These are phyloP conservation scores for Thamnophis sirtalis DNA, from an alignment of 2,113 vertebrate genomes.

Conservation along the genomic window DNA sequence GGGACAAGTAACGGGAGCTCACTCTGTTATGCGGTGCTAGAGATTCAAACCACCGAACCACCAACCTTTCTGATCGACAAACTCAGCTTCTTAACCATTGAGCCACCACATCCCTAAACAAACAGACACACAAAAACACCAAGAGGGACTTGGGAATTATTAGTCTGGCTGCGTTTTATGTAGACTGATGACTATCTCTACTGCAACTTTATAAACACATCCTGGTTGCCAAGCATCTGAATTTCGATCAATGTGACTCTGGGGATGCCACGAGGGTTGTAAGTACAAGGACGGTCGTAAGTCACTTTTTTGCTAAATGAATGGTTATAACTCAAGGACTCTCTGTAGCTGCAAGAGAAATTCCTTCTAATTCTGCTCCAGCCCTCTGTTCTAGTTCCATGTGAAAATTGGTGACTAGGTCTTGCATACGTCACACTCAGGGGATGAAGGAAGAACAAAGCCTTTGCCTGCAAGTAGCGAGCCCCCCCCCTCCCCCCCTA, in stretches of 20 bases:
- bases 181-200: background rate
- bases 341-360: background rate
- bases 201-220: background rate
- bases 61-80: no score
- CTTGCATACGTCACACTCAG: background rate
- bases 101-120: no score
- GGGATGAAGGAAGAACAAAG: background rate
- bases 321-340: background rate
- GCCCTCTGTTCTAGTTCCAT: background rate
- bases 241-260: background rate
- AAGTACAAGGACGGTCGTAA: background rate
- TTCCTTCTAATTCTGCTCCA: background rate
- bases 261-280: background rate
- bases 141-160: background rate
- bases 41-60: no score
- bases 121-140: background rate
- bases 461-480: background rate
- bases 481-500: background rate
- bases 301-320: background rate
- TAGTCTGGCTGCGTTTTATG: background rate
- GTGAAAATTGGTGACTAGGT: background rate
- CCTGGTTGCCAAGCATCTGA: background rate
- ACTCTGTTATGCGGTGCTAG: no score
- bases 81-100: no score
- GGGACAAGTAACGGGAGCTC: no score